Base-by-base conservation (phyloP, 2,113 vertebrate genomes). In the Puntigrus tetrazona region DNA sequence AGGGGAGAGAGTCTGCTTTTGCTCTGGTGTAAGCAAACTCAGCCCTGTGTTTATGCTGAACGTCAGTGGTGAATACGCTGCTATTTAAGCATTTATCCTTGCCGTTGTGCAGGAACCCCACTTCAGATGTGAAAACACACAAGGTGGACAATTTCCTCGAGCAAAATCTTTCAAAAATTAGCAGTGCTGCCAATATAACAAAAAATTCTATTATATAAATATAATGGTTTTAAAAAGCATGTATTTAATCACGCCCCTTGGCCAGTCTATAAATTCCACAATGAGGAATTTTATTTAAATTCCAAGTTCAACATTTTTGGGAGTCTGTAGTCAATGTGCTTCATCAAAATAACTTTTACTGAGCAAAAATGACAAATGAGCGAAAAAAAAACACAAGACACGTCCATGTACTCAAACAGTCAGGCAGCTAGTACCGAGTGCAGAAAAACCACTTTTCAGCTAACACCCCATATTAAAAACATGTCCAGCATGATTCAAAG, bases 31-130 rank as follows among this genome's bases (percentile, higher is more conserved):
- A 83, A 89, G 89, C 84, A 91, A 86, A 91, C 92, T 92, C 86
- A 90, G 88, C 77, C 85, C 82, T 13, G 77, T 93, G 91, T 93
- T 93, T 94, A 92, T 86, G 88, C 83, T 87, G 89, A 88, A 87
- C 90, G 89, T 92, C 92, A 84, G 87, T 86, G 85, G 45, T 75
- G 36, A 87, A 81, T 80, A 87, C 84, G 85, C 81, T 88, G 81
- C 82, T 88, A 86, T 86, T 89, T 87, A 83, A 76, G 85, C 85
- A 84, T 92, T 91, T 89, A 91, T 82, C 73, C 74, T 78, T 59
- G 45, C 86, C 87, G 89, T 90, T 89, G 59, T 82, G 69, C 67
- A 85, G 52, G 55, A 73, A 50, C 16, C n/a, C 4, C 4, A 31
- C 13, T 52, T 63, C 22, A 45, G 8, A 61, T 72, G 81, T 41